These are phyloP conservation scores for Meandrusa payeni DNA, from an alignment of 2,888 invertebrate genomes.

Conservation along the genomic window DNA sequence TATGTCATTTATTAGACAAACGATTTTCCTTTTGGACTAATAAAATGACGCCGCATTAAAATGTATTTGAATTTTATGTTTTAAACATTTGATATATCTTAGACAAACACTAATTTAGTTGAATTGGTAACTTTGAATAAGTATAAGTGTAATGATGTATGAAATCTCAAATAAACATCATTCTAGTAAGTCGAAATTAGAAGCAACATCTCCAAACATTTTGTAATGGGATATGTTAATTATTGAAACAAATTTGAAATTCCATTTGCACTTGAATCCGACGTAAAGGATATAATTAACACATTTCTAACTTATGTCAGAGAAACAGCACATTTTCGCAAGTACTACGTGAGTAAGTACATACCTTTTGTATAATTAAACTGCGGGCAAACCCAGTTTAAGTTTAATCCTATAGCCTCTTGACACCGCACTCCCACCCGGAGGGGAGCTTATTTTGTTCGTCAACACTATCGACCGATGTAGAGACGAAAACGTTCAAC, in stretches of 20 bases:
- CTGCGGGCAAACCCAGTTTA: constrained; percentile 76
- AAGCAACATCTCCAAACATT: constrained; percentile 24
- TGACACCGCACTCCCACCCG: constrained; percentile 72
- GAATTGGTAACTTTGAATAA: too few species aligned
- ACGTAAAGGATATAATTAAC: constrained; percentile 66
- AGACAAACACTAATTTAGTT: too few species aligned
- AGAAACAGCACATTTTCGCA: constrained; percentile 58
- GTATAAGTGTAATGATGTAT: too few species aligned
- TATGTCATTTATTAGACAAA: too few species aligned
- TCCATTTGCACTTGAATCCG: constrained; percentile 59
- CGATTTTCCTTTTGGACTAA: too few species aligned
- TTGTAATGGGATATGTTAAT: constrained; percentile 20
- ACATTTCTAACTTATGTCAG: constrained; percentile 65
- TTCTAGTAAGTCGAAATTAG: constrained; percentile 41
- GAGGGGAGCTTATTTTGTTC: constrained; percentile 77
- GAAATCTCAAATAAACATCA: too few species aligned
- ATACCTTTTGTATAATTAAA: constrained; percentile 79
- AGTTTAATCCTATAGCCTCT: constrained; percentile 80
- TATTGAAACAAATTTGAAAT: constrained; percentile 59
- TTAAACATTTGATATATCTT: too few species aligned
- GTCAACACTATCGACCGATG: constrained; percentile 76
- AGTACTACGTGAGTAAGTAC: constrained; percentile 56
- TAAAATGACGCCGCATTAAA: too few species aligned
- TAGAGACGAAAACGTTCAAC: constrained; percentile 63
- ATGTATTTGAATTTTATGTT: too few species aligned